Evolutionary conservation across 2,888 invertebrate genomes (phyloP).

Genomic region (Unio pictorum): DNA sequence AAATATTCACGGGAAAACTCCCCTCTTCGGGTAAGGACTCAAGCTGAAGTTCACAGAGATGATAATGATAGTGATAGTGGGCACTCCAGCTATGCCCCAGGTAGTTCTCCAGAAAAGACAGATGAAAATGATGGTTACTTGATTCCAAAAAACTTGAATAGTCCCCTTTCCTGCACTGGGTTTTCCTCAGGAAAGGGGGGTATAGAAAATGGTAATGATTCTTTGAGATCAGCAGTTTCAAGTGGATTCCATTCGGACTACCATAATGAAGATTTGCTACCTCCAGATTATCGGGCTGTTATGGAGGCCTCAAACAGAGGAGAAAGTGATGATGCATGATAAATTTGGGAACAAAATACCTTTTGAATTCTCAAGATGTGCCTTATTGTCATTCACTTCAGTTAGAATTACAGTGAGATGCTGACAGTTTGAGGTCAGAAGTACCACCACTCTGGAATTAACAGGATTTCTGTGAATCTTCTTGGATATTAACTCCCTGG

Average conservation of each 20-base stretch:
- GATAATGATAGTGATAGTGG: slow-evolving; percentile 63
- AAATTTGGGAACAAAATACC: too few species aligned
- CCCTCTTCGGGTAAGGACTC: slow-evolving; percentile 43
- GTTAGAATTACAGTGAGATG: too few species aligned
- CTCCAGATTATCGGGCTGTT: slow-evolving; percentile 59
- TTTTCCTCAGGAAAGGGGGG: slow-evolving; percentile 16
- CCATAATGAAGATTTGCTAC: slow-evolving; percentile 49
- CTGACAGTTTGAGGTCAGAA: too few species aligned
- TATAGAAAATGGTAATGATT: slow-evolving; percentile 25
- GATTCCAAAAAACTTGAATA: slow-evolving; percentile 49
- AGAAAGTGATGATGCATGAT: too few species aligned
- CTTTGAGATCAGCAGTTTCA: slow-evolving; percentile 31
- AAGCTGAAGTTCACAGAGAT: slow-evolving; percentile 55
- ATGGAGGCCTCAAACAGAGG: slow-evolving; percentile 34
- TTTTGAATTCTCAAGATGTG: too few species aligned
- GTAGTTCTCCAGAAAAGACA: slow-evolving; percentile 50
- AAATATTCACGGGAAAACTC: slow-evolving; percentile 31
- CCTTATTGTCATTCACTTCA: too few species aligned
- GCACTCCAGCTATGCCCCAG: slow-evolving; percentile 61
- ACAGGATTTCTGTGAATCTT: too few species aligned
- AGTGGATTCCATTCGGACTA: slow-evolving; percentile 52
- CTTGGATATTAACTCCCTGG: too few species aligned
- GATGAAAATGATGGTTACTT: slow-evolving; percentile 62
- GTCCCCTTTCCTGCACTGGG: slow-evolving; percentile 26
- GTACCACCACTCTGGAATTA: too few species aligned